Evolutionary conservation across 2,113 vertebrate species (phyloP).

Genomic region (Fukomys damarensis): DNA sequence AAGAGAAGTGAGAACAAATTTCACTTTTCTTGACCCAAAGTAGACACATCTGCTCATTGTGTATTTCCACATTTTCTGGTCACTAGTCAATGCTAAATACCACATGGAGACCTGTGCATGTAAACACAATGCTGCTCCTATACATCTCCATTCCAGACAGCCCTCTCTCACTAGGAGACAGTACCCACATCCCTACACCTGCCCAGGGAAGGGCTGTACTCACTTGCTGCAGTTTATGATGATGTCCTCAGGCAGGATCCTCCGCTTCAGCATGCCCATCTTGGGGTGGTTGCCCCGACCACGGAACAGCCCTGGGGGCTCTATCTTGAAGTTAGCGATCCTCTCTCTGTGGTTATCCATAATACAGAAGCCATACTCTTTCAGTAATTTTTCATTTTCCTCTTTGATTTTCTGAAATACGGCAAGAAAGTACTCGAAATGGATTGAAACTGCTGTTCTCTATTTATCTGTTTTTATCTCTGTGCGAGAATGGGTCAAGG

Average conservation of each 20-base stretch:
- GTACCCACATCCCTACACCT: neutral
- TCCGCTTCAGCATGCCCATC: conserved; percentile 97
- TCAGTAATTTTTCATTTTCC: conserved; percentile 94
- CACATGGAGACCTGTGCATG: neutral
- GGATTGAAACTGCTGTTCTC: conserved; percentile 1
- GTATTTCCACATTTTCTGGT: neutral
- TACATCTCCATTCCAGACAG: neutral
- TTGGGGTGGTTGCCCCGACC: conserved; percentile 98
- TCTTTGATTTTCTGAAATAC: conserved; percentile 95
- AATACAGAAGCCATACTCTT: conserved; percentile 96
- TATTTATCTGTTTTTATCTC: neutral
- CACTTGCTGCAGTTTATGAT: conserved; percentile 99
- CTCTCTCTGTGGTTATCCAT: conserved; percentile 99
- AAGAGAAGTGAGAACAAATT: conserved; percentile 25
- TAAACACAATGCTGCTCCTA: neutral
- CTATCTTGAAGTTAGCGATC: conserved; percentile 98
- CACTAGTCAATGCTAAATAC: neutral
- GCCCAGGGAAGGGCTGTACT: conserved; percentile 64
- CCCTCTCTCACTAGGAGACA: neutral
- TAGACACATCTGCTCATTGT: neutral
- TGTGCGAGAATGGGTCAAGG: neutral
- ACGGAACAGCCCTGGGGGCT: conserved; percentile 96
- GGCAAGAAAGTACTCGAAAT: conserved; percentile 59
- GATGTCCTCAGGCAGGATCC: conserved; percentile 95
- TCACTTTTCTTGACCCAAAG: neutral